Evolutionary conservation across 2,113 vertebrate species (phyloP), one percentile per base, ranked within the genome.

Genomic region (Ciconia stormi): DNA sequence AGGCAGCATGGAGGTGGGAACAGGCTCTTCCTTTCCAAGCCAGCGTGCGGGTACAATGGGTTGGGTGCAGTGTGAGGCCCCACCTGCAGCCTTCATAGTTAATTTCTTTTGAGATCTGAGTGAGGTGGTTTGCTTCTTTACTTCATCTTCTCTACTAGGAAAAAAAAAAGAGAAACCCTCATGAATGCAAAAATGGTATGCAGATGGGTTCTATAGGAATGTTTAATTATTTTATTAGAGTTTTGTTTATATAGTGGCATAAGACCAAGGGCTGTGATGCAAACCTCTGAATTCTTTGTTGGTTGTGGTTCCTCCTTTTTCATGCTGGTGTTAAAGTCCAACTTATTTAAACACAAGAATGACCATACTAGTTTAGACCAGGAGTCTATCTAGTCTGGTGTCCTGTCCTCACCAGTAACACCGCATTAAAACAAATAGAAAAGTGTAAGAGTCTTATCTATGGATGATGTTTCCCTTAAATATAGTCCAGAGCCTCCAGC

Each of bases 41-140:
- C 13, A 2, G 1, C 0, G 21, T 49, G 70, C 5, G 16, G 58
- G 36, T 36, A 2, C 42, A 17, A 6, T 1, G 6, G 30, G 11
- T 1, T 53, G 38, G 58, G 16, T 8, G 6, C 10, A 8, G 4
- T 4, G 29, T 5, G n/a, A 63, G n/a, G 5, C 42, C 67, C 77
- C 11, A 14, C 11, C 42, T 56, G 11, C 15, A 59, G 62, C 40
- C 30, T 56, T 63, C 2, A 0, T 1, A 4, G 40, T 63, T 32
- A 7, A 9, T 40, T 19, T 5, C 9, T 82, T 53, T 34, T 42
- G 52, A 65, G 36, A 29, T 9, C n/a, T 26, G 42, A 19, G 8
- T 8, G 30, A n/a, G 52, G 38, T 6, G 10, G 4, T 40, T 90
- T 62, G 11, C 13, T 61, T 26, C 36, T 89, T 32, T 49, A 3